A percentile compares a stretch with the other conserved stretches of the same genome.
phyloP scores from a whole-genome alignment of 2,888 invertebrate genomes.

The Luffia ferchaultella region DNA sequence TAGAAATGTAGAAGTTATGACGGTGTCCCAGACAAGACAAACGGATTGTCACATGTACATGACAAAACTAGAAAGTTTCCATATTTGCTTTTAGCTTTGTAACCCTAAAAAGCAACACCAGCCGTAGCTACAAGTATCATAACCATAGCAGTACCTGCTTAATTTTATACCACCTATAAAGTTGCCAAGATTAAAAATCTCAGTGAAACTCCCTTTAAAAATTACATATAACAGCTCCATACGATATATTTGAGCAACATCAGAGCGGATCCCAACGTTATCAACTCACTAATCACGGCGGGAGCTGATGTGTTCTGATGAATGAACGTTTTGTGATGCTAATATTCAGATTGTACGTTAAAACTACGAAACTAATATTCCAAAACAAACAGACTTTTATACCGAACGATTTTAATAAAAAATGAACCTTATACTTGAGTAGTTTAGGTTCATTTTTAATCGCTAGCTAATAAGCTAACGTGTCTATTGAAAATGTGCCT shows the following conservation, averaged over 20 bases:
- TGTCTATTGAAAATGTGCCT: not conserved
- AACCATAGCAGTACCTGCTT: no score
- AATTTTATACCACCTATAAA: no score
- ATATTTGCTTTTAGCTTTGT: no score
- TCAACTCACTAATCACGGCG: slow-evolving; percentile 38
- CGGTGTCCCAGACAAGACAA: no score
- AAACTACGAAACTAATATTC: slow-evolving; percentile 7
- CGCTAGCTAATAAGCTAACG: not conserved
- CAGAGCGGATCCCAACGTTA: slow-evolving; percentile 27
- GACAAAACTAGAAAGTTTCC: no score
- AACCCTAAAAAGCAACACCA: no score
- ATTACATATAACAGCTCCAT: slow-evolving; percentile 32
- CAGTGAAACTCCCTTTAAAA: no score
- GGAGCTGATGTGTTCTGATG: slow-evolving; percentile 46
- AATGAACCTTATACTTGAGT: not conserved
- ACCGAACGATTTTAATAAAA: not conserved
- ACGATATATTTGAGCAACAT: slow-evolving; percentile 15
- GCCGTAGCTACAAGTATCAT: no score
- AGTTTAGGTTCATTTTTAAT: not conserved
- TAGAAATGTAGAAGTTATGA: no score
- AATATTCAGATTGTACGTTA: slow-evolving; percentile 28
- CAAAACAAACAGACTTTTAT: not conserved
- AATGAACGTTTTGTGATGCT: slow-evolving; percentile 60
- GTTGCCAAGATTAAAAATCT: no score
- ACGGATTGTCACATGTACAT: no score